Evolutionary conservation across 2,797 vertebrate species (phyloP).

Genomic region (Enteromius paludinosus): DNA sequence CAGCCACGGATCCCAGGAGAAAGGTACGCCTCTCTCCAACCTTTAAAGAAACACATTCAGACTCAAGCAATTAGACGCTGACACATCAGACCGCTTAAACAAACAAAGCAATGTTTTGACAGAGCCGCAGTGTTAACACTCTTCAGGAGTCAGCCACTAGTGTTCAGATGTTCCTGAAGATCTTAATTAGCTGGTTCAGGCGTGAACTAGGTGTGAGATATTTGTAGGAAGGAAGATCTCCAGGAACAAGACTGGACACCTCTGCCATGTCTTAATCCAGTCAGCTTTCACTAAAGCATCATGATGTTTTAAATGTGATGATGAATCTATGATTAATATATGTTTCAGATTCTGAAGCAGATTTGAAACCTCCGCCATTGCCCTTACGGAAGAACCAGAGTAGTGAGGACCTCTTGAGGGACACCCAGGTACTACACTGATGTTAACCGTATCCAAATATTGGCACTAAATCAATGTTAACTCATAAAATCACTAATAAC

Average conservation of each 20-base stretch:
- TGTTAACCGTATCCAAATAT: neutral
- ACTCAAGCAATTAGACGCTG: slow-evolving; percentile 1
- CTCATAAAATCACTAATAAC: neutral
- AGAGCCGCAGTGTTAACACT: slow-evolving; percentile 5
- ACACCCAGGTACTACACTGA: slow-evolving; percentile 81
- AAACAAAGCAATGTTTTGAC: slow-evolving; percentile 3
- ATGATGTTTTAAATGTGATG: neutral
- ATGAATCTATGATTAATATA: slow-evolving; percentile 4
- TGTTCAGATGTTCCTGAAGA: neutral
- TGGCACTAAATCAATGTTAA: neutral
- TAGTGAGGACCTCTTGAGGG: slow-evolving; percentile 83
- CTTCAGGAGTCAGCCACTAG: neutral
- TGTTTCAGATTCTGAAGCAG: slow-evolving; percentile 44
- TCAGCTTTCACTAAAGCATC: neutral
- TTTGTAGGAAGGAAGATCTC: neutral
- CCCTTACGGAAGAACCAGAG: slow-evolving; percentile 85
- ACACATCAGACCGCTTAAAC: neutral
- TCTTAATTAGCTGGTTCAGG: slow-evolving; percentile 6
- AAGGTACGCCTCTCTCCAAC: slow-evolving; percentile 62
- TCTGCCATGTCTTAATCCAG: neutral
- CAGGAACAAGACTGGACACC: neutral
- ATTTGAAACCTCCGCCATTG: slow-evolving; percentile 77
- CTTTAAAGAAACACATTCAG: neutral
- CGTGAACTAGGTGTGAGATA: neutral
- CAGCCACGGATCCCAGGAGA: slow-evolving; percentile 56